phyloP scores from a whole-genome alignment of 2,113 vertebrate species.

The Gnathonemus echidnorhynchus region DNA sequence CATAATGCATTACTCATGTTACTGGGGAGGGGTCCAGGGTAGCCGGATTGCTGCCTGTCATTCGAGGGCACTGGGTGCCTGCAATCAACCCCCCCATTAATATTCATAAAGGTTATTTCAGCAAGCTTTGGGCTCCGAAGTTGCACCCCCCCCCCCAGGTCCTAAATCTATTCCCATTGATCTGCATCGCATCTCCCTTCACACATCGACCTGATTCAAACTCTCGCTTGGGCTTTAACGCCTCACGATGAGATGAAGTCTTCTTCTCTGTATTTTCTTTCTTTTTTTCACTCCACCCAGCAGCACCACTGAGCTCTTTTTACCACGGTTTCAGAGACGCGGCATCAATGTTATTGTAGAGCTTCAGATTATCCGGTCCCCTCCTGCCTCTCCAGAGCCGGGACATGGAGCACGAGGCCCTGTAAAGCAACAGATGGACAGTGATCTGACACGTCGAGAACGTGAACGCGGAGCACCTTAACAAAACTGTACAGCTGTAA shows the following conservation, averaged over 20 bases:
- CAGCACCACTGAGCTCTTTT: background rate
- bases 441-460: background rate
- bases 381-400: background rate
- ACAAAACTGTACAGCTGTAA: background rate
- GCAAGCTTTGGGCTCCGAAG: constrained; percentile 43
- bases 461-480: background rate
- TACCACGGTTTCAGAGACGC: background rate
- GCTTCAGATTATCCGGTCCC: background rate
- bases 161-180: constrained; percentile 67
- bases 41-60: constrained; percentile 35
- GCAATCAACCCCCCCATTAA: constrained; percentile 60
- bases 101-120: constrained; percentile 72
- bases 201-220: constrained; percentile 53
- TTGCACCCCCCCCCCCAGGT: constrained; percentile 34
- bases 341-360: background rate
- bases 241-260: constrained; percentile 7
- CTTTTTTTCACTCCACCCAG: constrained; percentile 40
- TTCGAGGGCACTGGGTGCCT: constrained; percentile 27
- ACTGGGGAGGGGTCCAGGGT: constrained; percentile 24
- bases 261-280: constrained; percentile 33
- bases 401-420: background rate
- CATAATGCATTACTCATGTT: background rate
- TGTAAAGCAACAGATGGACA: background rate
- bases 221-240: constrained; percentile 59
- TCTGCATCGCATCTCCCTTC: constrained; percentile 55